phyloP scores from a whole-genome alignment of 2,797 vertebrate species.

The Bradypus variegatus region DNA sequence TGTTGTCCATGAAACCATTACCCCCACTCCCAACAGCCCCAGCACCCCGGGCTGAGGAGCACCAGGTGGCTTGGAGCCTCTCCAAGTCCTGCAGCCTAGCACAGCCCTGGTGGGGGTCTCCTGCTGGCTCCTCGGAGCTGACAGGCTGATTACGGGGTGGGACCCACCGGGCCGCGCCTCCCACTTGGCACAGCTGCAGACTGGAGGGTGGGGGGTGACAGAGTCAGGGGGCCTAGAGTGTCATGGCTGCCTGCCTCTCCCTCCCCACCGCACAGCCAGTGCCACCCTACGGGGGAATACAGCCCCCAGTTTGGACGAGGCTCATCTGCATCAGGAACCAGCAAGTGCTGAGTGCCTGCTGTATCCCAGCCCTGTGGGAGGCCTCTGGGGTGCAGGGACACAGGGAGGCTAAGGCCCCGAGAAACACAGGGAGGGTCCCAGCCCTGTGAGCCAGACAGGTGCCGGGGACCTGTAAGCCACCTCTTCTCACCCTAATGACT shows the following conservation, averaged over 20 bases:
- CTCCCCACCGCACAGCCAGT: background rate
- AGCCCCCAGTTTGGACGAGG: background rate
- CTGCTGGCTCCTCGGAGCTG: background rate
- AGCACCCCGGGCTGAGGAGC: background rate
- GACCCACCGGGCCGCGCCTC: background rate
- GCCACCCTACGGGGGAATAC: background rate
- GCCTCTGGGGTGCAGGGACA: too few relatives aligned
- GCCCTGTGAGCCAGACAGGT: too few relatives aligned
- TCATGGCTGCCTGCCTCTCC: background rate
- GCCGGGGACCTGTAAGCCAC: too few relatives aligned
- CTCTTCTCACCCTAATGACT: too few relatives aligned
- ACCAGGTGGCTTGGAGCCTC: slow-evolving; percentile 37
- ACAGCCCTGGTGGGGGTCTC: background rate
- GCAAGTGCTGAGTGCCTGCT: background rate
- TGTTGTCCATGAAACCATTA: background rate
- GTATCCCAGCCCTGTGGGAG: background rate
- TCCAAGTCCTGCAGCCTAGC: slow-evolving; percentile 3
- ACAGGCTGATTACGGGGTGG: slow-evolving; percentile 25
- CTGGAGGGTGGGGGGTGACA: background rate
- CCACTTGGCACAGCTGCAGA: slow-evolving; percentile 26
- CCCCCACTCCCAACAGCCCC: background rate
- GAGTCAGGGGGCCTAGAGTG: background rate
- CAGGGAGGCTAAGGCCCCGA: too few relatives aligned
- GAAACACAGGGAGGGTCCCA: too few relatives aligned
- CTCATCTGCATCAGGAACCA: background rate